phyloP scores from a whole-genome alignment of 1,140 invertebrate genomes.

The Drosophila guanche region DNA sequence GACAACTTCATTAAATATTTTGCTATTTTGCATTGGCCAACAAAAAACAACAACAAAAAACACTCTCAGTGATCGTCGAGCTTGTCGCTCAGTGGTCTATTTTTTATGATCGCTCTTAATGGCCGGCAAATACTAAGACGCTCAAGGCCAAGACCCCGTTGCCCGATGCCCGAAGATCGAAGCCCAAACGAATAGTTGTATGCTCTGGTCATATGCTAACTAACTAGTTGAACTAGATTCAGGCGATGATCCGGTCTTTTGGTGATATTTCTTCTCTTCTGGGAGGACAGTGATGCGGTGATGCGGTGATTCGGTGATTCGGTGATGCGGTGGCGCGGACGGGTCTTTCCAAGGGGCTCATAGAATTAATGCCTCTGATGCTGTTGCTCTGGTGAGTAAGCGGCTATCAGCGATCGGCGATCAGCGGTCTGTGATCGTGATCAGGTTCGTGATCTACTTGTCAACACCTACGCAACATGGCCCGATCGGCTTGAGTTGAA shows the following conservation, averaged over 20 bases:
- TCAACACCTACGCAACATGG: conserved; percentile 67
- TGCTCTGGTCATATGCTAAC: conserved; percentile 60
- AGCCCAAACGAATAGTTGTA: too few species aligned
- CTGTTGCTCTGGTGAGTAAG: conserved; percentile 29
- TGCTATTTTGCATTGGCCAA: conserved; percentile 54
- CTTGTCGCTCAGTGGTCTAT: conserved; percentile 38
- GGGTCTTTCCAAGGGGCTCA: neutral
- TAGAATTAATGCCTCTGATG: conserved; percentile 18
- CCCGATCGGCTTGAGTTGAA: conserved; percentile 23
- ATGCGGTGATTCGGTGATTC: neutral
- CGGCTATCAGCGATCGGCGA: neutral
- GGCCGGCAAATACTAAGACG: conserved; percentile 19
- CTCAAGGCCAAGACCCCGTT: conserved; percentile 51
- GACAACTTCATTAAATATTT: conserved; percentile 66
- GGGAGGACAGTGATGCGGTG: conserved; percentile 6
- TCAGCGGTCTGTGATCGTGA: conserved; percentile 14
- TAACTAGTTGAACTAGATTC: conserved; percentile 77
- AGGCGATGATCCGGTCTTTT: conserved; percentile 19
- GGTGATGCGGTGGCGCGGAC: too few species aligned
- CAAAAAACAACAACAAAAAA: neutral
- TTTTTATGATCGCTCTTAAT: conserved; percentile 64
- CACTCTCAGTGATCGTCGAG: conserved; percentile 4
- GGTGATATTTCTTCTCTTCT: neutral
- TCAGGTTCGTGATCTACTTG: conserved; percentile 75
- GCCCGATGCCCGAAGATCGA: conserved; percentile 42